Percentiles rank a stretch among this genome's conserved stretches.
Evolutionary conservation across 2,888 invertebrate species (phyloP).

Genomic region (Fragum sueziense): DNA sequence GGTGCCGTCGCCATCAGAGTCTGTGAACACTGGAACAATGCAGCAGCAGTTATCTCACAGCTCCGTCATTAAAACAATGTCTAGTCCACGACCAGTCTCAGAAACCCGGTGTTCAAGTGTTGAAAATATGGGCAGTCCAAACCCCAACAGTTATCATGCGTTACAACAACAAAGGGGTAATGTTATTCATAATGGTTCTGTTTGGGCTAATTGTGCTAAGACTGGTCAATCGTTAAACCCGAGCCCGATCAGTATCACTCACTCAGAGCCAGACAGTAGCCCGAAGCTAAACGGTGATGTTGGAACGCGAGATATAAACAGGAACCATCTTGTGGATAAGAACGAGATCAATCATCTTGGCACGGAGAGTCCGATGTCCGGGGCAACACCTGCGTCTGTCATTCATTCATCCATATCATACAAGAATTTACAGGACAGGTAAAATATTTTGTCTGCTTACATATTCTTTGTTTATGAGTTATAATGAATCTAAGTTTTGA

Average conservation of each 20-base stretch:
- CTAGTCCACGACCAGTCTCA: constrained; percentile 62
- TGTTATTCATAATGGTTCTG: constrained; percentile 64
- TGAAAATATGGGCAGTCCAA: constrained; percentile 64
- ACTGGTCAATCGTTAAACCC: constrained; percentile 59
- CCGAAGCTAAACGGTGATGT: constrained; percentile 61
- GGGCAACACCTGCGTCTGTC: constrained; percentile 75
- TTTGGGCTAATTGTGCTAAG: constrained; percentile 68
- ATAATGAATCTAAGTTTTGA: too few relatives aligned
- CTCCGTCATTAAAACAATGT: constrained; percentile 72
- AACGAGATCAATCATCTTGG: constrained; percentile 56
- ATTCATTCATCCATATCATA: constrained; percentile 73
- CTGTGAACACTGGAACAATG: constrained; percentile 34
- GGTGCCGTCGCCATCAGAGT: constrained; percentile 56
- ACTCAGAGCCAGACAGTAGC: constrained; percentile 64
- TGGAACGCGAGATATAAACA: constrained; percentile 52
- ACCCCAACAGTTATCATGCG: constrained; percentile 56
- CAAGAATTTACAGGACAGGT: constrained; percentile 66
- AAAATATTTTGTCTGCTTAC: too few relatives aligned
- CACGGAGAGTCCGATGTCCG: constrained; percentile 69
- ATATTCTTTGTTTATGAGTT: too few relatives aligned
- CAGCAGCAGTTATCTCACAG: constrained; percentile 59
- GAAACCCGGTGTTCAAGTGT: constrained; percentile 62
- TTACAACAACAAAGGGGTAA: constrained; percentile 57
- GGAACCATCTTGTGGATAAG: constrained; percentile 56
- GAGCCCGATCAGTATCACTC: constrained; percentile 66